phyloP scores from a whole-genome alignment of 2,888 invertebrate genomes.

The Apocheima hispidaria region DNA sequence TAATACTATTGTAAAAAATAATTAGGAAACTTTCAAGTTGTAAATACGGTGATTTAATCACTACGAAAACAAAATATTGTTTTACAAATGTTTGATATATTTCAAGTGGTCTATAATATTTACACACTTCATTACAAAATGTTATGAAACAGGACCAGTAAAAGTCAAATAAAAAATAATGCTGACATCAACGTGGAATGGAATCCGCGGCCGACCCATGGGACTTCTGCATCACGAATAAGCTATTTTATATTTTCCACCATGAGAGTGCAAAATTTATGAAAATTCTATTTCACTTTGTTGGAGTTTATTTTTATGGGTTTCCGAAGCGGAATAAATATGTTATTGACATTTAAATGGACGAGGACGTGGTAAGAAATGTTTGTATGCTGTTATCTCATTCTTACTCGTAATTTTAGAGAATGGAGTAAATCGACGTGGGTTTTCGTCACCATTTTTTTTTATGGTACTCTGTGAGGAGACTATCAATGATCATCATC shows the following conservation, averaged over 20 bases:
- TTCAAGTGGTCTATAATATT: no score
- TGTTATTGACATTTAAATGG: slow-evolving; percentile 21
- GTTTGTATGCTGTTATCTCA: background rate
- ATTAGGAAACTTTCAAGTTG: no score
- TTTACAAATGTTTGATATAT: no score
- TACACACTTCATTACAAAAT: slow-evolving; percentile 6
- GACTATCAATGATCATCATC: no score
- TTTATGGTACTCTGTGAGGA: no score
- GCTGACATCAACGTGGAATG: slow-evolving; percentile 65
- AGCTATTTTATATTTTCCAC: slow-evolving; percentile 55
- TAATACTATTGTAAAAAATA: no score
- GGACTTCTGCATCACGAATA: slow-evolving; percentile 53
- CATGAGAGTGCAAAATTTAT: slow-evolving; percentile 44
- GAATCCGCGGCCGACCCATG: slow-evolving; percentile 55
- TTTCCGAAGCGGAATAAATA: slow-evolving; percentile 19
- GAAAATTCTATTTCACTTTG: slow-evolving; percentile 41
- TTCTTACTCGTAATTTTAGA: background rate
- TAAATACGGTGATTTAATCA: no score
- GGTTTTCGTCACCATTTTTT: no score
- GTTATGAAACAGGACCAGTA: slow-evolving; percentile 55
- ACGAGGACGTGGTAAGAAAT: slow-evolving; percentile 1
- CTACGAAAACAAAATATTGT: no score
- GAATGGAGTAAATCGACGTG: background rate
- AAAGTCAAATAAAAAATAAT: slow-evolving; percentile 71
- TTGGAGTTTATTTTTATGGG: slow-evolving; percentile 38